Evolutionary conservation across 2,888 invertebrate species (phyloP).

Genomic region (Drosophila acutilabella): DNA sequence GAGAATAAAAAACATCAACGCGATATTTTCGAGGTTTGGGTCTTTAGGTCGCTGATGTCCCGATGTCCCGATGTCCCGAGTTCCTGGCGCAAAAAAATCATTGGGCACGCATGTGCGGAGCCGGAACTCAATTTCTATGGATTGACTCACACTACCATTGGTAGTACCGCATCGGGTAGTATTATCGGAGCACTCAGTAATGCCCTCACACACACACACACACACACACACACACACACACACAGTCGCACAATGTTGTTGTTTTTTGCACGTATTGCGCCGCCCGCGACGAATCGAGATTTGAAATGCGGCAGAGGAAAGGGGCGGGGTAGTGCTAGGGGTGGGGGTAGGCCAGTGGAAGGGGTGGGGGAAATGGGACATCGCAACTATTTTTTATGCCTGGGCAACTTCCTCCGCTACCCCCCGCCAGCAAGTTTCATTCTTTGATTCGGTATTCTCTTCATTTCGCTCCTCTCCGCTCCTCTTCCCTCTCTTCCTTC

Average conservation of each 20-base stretch:
- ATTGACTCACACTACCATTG: conserved; percentile 17
- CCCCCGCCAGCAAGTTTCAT: conserved; percentile 13
- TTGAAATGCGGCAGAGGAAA: conserved; percentile 38
- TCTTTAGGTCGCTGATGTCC: too few species aligned
- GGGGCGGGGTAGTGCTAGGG: not conserved
- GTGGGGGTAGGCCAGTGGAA: conserved; percentile 9
- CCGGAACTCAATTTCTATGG: conserved; percentile 31
- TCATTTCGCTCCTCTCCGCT: not conserved
- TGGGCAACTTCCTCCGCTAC: conserved; percentile 48
- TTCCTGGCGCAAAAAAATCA: conserved; percentile 41
- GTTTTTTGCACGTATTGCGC: conserved; percentile 73
- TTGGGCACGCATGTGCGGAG: conserved; percentile 70
- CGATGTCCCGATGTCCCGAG: not conserved
- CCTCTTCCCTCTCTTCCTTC: not conserved
- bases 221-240: too few species aligned
- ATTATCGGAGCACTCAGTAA: conserved; percentile 7
- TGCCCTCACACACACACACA: conserved; percentile 12
- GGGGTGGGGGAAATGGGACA: conserved; percentile 14
- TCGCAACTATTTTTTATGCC: conserved; percentile 64
- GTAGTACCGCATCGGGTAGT: not conserved
- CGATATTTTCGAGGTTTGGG: not conserved
- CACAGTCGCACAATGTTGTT: conserved; percentile 42
- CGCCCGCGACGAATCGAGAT: conserved; percentile 68
- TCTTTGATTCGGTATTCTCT: conserved; percentile 7
- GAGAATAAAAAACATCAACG: not conserved